These are phyloP conservation scores for Piezodorus guildinii DNA, from an alignment of 1,140 invertebrate genomes.

Conservation along the genomic window DNA sequence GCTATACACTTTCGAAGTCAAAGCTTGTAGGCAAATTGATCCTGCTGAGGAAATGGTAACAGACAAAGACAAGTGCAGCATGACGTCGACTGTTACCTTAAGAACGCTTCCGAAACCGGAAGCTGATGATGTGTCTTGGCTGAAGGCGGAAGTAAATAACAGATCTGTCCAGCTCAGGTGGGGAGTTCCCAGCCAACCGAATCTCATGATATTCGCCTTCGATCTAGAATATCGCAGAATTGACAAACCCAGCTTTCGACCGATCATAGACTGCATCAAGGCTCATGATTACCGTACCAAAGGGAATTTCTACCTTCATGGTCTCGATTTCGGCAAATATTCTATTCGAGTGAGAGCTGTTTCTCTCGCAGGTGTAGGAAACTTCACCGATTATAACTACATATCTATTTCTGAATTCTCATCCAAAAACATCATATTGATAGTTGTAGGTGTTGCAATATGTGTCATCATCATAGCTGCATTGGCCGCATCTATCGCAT, in stretches of 20 bases:
- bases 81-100: slow-evolving; percentile 24
- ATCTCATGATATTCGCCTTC: slow-evolving; percentile 74
- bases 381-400: slow-evolving; percentile 15
- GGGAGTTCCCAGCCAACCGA: slow-evolving; percentile 53
- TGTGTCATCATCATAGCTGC: slow-evolving; percentile 14
- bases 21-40: slow-evolving; percentile 52
- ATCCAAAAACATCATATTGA: slow-evolving; percentile 3
- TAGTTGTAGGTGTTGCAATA: slow-evolving; percentile 16
- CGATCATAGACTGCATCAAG: slow-evolving; percentile 31
- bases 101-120: slow-evolving; percentile 23
- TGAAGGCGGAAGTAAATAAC: slow-evolving; percentile 19
- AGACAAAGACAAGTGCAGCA: slow-evolving; percentile 24
- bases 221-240: slow-evolving; percentile 43
- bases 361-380: slow-evolving; percentile 27
- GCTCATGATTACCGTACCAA: not conserved
- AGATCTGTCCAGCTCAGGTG: slow-evolving; percentile 26
- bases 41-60: slow-evolving; percentile 26
- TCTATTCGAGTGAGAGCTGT: slow-evolving; percentile 22
- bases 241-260: slow-evolving; percentile 19
- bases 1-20: slow-evolving; percentile 53
- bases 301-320: not conserved
- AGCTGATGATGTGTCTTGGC: slow-evolving; percentile 24
- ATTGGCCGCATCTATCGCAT: slow-evolving; percentile 14
- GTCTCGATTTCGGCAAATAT: slow-evolving; percentile 17
- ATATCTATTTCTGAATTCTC: slow-evolving; percentile 24